phyloP scores from a whole-genome alignment of 2,888 invertebrate species.

The Fragum whitleyi region DNA sequence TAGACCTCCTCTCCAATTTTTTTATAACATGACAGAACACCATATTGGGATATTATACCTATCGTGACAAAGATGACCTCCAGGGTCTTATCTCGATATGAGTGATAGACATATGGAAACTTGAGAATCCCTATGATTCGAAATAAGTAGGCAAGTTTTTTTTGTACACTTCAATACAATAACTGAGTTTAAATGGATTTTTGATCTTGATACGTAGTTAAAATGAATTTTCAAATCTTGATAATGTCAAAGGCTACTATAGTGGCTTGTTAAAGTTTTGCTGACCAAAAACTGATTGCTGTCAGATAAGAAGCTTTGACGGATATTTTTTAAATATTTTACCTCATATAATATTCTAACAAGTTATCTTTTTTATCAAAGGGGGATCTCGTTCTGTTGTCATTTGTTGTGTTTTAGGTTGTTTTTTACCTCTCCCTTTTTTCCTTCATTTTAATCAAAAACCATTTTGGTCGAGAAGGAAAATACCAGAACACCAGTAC shows the following conservation, averaged over 20 bases:
- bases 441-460: too few species aligned
- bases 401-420: too few species aligned
- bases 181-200: not conserved
- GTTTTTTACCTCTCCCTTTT: too few species aligned
- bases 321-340: too few species aligned
- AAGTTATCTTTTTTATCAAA: too few species aligned
- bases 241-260: not conserved
- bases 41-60: too few species aligned
- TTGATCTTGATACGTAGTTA: not conserved
- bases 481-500: too few species aligned
- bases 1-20: too few species aligned
- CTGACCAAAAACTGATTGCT: not conserved
- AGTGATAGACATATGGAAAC: constrained; percentile 14
- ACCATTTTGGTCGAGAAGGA: too few species aligned
- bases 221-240: not conserved
- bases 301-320: not conserved
- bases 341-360: too few species aligned
- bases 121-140: constrained; percentile 1
- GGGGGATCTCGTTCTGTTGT: too few species aligned
- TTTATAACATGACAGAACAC: too few species aligned
- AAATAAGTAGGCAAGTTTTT: constrained; percentile 17
- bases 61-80: constrained; percentile 14
- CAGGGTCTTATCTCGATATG: not conserved
- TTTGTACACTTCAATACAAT: constrained; percentile 5
- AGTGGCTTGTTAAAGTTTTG: not conserved